Evolutionary conservation across 2,113 vertebrate genomes (phyloP).

Genomic region (Stigmatopora argus): DNA sequence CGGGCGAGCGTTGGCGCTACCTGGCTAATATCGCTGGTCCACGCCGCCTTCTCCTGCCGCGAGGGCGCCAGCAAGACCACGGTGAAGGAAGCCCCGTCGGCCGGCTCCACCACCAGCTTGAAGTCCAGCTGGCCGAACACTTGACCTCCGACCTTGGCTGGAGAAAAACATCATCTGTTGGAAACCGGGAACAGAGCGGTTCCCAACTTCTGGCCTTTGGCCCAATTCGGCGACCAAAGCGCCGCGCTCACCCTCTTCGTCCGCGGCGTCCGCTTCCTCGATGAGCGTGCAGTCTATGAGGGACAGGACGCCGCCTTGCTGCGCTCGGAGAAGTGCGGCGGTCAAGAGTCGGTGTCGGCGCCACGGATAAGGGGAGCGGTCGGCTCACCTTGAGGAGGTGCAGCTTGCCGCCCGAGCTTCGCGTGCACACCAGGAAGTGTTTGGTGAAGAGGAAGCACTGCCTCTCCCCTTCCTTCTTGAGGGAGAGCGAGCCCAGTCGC

Average conservation of each 20-base stretch:
- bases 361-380: neutral
- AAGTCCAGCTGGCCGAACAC: constrained; percentile 96
- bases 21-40: constrained; percentile 99
- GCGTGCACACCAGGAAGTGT: constrained; percentile 95
- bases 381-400: constrained; percentile 90
- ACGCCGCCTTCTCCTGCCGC: constrained; percentile 93
- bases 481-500: constrained; percentile 87
- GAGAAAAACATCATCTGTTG: neutral
- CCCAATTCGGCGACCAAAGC: no score
- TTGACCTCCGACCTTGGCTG: constrained; percentile 86
- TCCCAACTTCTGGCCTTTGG: constrained; percentile 66
- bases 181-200: no score
- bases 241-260: constrained; percentile 90
- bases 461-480: constrained; percentile 97
- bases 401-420: constrained; percentile 96
- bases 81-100: constrained; percentile 83
- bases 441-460: constrained; percentile 99
- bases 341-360: neutral
- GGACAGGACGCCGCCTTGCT: constrained; percentile 96
- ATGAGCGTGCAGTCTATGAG: constrained; percentile 93
- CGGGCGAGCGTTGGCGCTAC: constrained; percentile 62
- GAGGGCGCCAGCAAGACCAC: constrained; percentile 90
- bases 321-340: constrained; percentile 22
- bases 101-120: constrained; percentile 88
- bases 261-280: constrained; percentile 85